phyloP scores from a whole-genome alignment of 2,888 invertebrate genomes.

The Boloria euphrosyne region DNA sequence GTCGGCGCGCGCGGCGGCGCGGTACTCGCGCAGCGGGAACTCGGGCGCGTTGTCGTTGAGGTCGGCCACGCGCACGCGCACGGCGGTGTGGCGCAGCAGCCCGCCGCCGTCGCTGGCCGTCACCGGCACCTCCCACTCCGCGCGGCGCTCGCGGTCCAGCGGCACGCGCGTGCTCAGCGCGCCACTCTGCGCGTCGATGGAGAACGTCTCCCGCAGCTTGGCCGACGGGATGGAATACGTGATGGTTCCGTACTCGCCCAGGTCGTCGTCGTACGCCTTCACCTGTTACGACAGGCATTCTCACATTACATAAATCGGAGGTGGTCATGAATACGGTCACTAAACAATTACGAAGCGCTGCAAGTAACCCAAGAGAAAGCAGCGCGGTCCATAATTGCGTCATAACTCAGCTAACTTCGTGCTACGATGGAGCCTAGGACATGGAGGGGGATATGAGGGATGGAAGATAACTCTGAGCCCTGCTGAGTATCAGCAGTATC shows the following conservation, averaged over 20 bases:
- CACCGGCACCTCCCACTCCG: constrained; percentile 85
- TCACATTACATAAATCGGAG: too few species aligned
- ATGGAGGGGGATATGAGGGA: too few species aligned
- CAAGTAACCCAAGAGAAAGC: too few species aligned
- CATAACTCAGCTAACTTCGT: too few species aligned
- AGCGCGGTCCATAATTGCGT: too few species aligned
- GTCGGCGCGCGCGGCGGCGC: constrained; percentile 85
- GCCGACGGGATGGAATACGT: constrained; percentile 91
- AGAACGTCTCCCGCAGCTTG: constrained; percentile 86
- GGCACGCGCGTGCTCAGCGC: constrained; percentile 86
- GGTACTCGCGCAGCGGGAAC: constrained; percentile 90
- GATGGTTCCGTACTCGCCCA: constrained; percentile 88
- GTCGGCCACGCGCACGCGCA: constrained; percentile 91
- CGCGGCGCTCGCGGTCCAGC: constrained; percentile 88
- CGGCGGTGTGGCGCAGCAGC: constrained; percentile 87
- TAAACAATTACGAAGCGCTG: too few species aligned
- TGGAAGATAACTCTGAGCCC: too few species aligned
- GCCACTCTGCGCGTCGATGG: constrained; percentile 87
- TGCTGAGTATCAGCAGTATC: too few species aligned
- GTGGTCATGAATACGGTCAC: too few species aligned
- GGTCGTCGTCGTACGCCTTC: constrained; percentile 91
- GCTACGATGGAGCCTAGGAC: too few species aligned
- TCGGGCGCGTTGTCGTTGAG: constrained; percentile 92
- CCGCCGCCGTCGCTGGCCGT: constrained; percentile 92
- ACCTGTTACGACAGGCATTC: constrained; percentile 66